These are phyloP conservation scores for Anhinga anhinga DNA, from an alignment of 2,113 vertebrate species.

Conservation along the genomic window DNA sequence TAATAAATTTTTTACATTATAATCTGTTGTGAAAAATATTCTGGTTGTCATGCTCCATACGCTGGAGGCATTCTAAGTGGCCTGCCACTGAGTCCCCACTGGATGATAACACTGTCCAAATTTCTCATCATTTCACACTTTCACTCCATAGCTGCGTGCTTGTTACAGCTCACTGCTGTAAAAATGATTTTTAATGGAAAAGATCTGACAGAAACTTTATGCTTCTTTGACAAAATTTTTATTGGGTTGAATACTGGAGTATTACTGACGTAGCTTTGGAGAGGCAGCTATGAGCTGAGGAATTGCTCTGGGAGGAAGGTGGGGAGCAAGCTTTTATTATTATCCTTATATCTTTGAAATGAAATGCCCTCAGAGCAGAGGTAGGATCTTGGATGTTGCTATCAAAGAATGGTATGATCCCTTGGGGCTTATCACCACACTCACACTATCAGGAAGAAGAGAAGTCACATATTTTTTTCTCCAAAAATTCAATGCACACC, in stretches of 20 bases:
- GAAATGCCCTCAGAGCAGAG: not conserved
- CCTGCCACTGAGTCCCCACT: conserved; percentile 6
- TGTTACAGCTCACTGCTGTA: conserved; percentile 8
- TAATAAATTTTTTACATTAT: conserved; percentile 42
- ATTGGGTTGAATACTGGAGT: conserved; percentile 34
- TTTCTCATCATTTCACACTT: conserved; percentile 55
- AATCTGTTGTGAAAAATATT: not conserved
- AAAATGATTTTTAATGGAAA: conserved; percentile 53
- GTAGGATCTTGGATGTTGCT: not conserved
- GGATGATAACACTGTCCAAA: conserved; percentile 47
- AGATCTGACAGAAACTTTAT: conserved; percentile 46
- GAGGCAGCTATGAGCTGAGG: conserved; percentile 8
- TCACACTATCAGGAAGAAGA: not conserved
- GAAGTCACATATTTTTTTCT: not conserved
- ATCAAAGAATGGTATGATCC: not conserved
- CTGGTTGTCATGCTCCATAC: not conserved
- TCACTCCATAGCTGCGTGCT: not conserved
- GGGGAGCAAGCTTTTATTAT: conserved; percentile 23
- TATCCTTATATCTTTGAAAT: conserved; percentile 10
- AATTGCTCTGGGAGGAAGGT: conserved; percentile 15
- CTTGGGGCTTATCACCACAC: not conserved
- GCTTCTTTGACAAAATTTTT: conserved; percentile 55
- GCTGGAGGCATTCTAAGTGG: conserved; percentile 43
- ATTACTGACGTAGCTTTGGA: conserved; percentile 38
- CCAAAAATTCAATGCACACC: not conserved